These are phyloP conservation scores for Sipha flava DNA, from an alignment of 1,140 invertebrate species.

Conservation along the genomic window DNA sequence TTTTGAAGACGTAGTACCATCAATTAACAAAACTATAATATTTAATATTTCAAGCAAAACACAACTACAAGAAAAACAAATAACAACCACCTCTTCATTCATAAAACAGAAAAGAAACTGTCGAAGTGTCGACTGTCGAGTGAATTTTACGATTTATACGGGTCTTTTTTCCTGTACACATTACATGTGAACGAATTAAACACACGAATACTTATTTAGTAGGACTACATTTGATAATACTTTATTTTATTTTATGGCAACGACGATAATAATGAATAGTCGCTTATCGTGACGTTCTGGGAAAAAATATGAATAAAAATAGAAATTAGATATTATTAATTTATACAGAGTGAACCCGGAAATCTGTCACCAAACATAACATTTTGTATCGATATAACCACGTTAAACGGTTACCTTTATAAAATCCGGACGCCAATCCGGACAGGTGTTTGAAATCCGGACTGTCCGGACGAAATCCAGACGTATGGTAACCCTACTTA, in stretches of 20 bases:
- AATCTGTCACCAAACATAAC: neutral
- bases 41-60: neutral
- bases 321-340: neutral
- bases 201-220: neutral
- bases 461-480: neutral
- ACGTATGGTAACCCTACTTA: neutral
- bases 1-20: neutral
- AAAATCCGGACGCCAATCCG: neutral
- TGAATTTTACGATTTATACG: neutral
- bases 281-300: neutral
- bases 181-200: neutral
- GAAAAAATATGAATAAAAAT: neutral
- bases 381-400: neutral
- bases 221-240: neutral
- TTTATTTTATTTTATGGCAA: neutral
- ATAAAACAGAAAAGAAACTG: no score
- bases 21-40: neutral
- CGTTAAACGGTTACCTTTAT: neutral
- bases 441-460: neutral
- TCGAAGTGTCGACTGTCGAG: neutral
- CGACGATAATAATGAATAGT: neutral
- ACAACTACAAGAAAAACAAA: neutral
- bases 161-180: no score
- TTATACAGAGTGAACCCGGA: neutral
- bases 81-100: neutral